Conservation (phyloP, 2,797 vertebrate genomes). For the Parauchenoglanis ngamensis region DNA sequence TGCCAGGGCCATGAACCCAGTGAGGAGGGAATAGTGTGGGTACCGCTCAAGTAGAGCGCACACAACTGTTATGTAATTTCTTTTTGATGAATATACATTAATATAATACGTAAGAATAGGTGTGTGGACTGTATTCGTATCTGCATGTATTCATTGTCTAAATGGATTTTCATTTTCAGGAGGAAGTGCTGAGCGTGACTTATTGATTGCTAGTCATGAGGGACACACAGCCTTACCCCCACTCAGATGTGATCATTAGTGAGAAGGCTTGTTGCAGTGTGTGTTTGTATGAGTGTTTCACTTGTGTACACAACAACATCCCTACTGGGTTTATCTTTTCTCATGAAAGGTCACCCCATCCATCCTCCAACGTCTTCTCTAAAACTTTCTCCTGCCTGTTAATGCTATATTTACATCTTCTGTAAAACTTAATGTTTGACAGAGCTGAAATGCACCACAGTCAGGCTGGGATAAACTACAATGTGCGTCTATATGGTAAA, state of each 20-base stretch:
- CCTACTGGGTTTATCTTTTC: conserved; percentile 19
- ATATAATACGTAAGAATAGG: conserved; percentile 12
- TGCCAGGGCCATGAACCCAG: conserved; percentile 26
- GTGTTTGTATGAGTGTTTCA: conserved; percentile 3
- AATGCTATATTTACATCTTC: neutral
- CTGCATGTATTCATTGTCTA: conserved; percentile 36
- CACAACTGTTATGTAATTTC: conserved; percentile 9
- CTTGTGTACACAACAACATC: conserved; percentile 1
- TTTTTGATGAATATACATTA: neutral
- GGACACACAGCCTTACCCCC: conserved; percentile 22
- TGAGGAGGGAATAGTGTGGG: neutral
- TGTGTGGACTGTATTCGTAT: conserved; percentile 46
- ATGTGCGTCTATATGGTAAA: conserved; percentile 43
- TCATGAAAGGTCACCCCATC: conserved; percentile 13
- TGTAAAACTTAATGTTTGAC: neutral
- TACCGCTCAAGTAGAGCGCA: neutral
- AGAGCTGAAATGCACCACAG: neutral
- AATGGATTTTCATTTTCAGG: conserved; percentile 19
- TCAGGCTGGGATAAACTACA: neutral
- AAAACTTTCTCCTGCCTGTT: conserved; percentile 14
- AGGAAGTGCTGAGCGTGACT: conserved; percentile 34
- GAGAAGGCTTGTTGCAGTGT: neutral
- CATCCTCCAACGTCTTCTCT: conserved; percentile 32
- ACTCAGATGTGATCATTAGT: conserved; percentile 32
- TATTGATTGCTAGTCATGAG: conserved; percentile 48